Evolutionary conservation across 2,113 vertebrate genomes (phyloP).

Genomic region (Zosterops borbonicus): DNA sequence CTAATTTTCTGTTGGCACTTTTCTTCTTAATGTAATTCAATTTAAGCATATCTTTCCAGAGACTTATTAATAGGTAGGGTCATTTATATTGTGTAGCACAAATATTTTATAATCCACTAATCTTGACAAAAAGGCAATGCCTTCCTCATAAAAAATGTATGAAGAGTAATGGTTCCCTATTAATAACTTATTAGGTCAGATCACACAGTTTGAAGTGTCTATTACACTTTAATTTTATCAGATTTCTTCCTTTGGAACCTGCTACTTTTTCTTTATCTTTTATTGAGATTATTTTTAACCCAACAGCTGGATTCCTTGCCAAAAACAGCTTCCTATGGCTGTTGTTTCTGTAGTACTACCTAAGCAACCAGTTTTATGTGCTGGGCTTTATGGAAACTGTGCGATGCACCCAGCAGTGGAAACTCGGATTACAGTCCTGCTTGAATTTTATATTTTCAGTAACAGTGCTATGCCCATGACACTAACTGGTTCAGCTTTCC

Average conservation of each 20-base stretch:
- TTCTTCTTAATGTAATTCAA: slow-evolving; percentile 83
- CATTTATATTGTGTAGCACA: slow-evolving; percentile 94
- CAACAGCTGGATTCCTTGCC: neutral
- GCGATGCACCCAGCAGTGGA: neutral
- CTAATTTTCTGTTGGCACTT: slow-evolving; percentile 78
- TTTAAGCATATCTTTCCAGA: slow-evolving; percentile 82
- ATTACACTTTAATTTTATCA: slow-evolving; percentile 82
- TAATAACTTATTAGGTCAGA: slow-evolving; percentile 94
- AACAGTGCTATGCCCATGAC: neutral
- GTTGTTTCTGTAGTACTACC: neutral
- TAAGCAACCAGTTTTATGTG: neutral
- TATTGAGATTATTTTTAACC: slow-evolving; percentile 57
- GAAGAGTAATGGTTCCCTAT: slow-evolving; percentile 94
- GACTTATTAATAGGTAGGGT: slow-evolving; percentile 84
- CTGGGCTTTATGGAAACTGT: neutral
- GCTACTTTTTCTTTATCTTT: slow-evolving; percentile 63
- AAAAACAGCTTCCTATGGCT: neutral
- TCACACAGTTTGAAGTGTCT: slow-evolving; percentile 84
- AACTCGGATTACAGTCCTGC: neutral
- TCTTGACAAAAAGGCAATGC: slow-evolving; percentile 93
- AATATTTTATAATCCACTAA: slow-evolving; percentile 94
- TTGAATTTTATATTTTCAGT: neutral
- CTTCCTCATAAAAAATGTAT: slow-evolving; percentile 94
- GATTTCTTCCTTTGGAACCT: slow-evolving; percentile 73
- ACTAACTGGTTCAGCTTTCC: neutral